Percentiles rank a stretch among this genome's conserved stretches.
phyloP scores from a whole-genome alignment of 2,113 vertebrate species.

The Lampris incognitus region DNA sequence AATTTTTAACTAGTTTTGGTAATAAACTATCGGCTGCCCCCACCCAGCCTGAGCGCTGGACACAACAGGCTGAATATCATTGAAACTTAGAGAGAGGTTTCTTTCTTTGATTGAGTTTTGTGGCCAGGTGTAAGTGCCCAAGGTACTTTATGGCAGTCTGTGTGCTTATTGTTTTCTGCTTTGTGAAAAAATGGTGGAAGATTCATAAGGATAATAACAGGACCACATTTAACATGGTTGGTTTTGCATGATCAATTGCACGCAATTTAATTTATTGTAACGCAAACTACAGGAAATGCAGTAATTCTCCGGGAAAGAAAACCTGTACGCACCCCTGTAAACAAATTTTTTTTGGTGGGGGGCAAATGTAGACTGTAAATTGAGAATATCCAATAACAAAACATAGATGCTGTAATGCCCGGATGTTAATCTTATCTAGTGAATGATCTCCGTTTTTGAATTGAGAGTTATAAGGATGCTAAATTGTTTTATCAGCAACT shows the following conservation, averaged over 20 bases:
- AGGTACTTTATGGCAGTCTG: not conserved
- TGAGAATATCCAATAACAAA: constrained; percentile 2
- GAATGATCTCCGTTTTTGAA: constrained; percentile 53
- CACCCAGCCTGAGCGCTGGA: too few species aligned
- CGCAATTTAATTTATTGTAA: not conserved
- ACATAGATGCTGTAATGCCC: constrained; percentile 12
- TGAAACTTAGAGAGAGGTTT: too few species aligned
- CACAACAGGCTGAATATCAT: too few species aligned
- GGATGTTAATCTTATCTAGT: constrained; percentile 35
- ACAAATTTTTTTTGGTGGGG: not conserved
- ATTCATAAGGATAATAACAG: not conserved
- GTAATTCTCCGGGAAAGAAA: not conserved
- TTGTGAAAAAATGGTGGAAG: not conserved
- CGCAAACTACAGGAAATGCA: not conserved
- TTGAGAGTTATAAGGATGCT: constrained; percentile 59
- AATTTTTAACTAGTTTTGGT: not conserved
- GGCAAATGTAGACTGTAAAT: not conserved
- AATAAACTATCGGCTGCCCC: not conserved
- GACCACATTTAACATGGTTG: not conserved
- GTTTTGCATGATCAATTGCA: not conserved
- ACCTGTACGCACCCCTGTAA: too few species aligned
- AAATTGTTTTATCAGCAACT: constrained; percentile 74
- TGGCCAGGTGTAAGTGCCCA: constrained; percentile 11
- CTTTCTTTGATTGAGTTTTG: not conserved
- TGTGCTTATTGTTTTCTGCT: not conserved